Percentiles rank a stretch among this genome's conserved stretches.
Conservation (phyloP, 2,888 invertebrate species). For the Odontocolon sp. region DNA sequence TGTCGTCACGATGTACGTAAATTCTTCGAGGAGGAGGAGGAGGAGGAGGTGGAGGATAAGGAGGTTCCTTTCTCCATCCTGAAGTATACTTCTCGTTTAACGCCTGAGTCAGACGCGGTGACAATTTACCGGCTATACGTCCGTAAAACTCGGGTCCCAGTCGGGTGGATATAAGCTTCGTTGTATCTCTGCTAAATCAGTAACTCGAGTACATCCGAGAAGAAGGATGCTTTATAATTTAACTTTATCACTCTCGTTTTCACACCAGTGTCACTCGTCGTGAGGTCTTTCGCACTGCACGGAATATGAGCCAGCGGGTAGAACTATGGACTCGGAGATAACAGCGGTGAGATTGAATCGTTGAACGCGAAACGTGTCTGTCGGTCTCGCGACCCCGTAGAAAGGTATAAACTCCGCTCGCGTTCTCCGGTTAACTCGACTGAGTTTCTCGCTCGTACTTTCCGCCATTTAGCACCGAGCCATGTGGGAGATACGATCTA, state of each 20-base stretch:
- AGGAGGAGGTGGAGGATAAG: too few species aligned
- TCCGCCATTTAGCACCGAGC: too few species aligned
- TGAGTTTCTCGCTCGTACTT: too few species aligned
- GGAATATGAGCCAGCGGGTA: not conserved
- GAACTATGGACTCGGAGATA: too few species aligned
- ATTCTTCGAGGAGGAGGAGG: slow-evolving; percentile 38
- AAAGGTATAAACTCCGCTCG: not conserved
- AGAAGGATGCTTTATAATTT: not conserved
- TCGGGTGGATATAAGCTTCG: slow-evolving; percentile 21
- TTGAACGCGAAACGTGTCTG: not conserved
- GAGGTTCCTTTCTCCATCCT: not conserved
- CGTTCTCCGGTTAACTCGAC: too few species aligned
- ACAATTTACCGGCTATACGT: slow-evolving; percentile 22
- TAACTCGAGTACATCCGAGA: too few species aligned
- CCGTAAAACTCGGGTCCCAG: slow-evolving; percentile 27
- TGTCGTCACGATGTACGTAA: slow-evolving; percentile 45
- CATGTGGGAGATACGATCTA: too few species aligned
- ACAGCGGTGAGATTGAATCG: slow-evolving; percentile 12
- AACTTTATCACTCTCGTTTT: slow-evolving; percentile 35
- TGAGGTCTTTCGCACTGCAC: not conserved
- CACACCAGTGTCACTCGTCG: not conserved
- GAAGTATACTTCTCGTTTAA: slow-evolving; percentile 3
- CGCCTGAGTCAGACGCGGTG: slow-evolving; percentile 10
- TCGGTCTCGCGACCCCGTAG: not conserved
- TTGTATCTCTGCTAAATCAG: slow-evolving; percentile 29